Evolutionary conservation across 2,888 invertebrate genomes (phyloP).

Genomic region (Thelaira solivaga): DNA sequence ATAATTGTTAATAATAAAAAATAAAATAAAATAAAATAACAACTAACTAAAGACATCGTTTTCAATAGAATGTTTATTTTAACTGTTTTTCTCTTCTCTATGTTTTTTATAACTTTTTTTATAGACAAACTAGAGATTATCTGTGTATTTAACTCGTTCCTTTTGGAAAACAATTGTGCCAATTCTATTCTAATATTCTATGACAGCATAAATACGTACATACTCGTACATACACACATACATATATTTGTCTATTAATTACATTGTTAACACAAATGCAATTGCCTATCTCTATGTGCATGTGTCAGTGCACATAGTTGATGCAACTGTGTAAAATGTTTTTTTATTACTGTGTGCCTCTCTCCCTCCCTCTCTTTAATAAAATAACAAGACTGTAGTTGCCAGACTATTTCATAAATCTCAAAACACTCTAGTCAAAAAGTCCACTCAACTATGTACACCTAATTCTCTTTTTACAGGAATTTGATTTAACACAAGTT

Average conservation of each 20-base stretch:
- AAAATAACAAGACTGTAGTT: too few relatives aligned
- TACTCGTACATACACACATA: too few relatives aligned
- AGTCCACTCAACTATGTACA: too few relatives aligned
- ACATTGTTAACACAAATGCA: slow-evolving; percentile 28
- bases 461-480: too few relatives aligned
- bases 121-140: slow-evolving; percentile 39
- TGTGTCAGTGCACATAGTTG: background rate
- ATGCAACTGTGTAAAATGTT: background rate
- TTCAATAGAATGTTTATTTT: slow-evolving; percentile 4
- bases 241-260: slow-evolving; percentile 27
- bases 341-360: background rate
- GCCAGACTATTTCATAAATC: too few relatives aligned
- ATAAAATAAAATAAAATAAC: background rate
- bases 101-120: background rate
- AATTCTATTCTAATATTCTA: slow-evolving; percentile 5
- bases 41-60: slow-evolving; percentile 27
- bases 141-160: slow-evolving; percentile 55
- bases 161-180: slow-evolving; percentile 25
- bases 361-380: too few relatives aligned
- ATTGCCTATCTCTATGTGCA: background rate
- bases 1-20: slow-evolving; percentile 7
- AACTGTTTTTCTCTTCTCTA: slow-evolving; percentile 8
- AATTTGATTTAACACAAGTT: too few relatives aligned
- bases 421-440: too few relatives aligned
- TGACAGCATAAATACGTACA: too few relatives aligned